Evolutionary conservation across 2,888 invertebrate genomes (phyloP).

Genomic region (Pyrocoelia pectoralis): DNA sequence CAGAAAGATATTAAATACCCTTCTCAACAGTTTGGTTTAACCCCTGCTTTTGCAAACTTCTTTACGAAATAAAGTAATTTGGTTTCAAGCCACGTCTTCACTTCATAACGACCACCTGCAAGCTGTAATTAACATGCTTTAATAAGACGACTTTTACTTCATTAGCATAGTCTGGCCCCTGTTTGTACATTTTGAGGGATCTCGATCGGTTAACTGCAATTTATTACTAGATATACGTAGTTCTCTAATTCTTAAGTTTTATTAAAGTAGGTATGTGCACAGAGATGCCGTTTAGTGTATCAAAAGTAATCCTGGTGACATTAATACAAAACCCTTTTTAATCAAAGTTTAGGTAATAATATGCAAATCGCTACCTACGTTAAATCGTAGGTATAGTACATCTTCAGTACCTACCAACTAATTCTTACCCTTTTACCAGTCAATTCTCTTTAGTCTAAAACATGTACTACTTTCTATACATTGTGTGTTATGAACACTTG

Average conservation of each 20-base stretch:
- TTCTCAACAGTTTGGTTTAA: conserved; percentile 27
- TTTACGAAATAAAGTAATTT: conserved; percentile 38
- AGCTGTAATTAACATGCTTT: conserved; percentile 44
- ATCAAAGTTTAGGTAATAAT: background rate
- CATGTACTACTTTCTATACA: background rate
- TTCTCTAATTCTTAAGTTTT: background rate
- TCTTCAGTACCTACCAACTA: conserved; percentile 13
- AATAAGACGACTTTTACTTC: conserved; percentile 40
- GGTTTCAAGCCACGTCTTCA: conserved; percentile 44
- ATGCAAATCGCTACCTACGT: background rate
- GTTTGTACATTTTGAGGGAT: conserved; percentile 27
- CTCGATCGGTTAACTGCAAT: conserved; percentile 13
- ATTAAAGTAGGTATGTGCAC: background rate
- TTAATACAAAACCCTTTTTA: background rate
- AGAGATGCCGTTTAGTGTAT: too few relatives aligned
- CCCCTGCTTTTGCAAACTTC: conserved; percentile 25
- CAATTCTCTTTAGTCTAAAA: background rate
- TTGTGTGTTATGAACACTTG: conserved; percentile 19
- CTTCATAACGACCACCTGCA: conserved; percentile 44
- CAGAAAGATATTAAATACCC: conserved; percentile 24
- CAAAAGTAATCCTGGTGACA: background rate
- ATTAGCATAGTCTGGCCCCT: conserved; percentile 36
- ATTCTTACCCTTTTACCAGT: conserved; percentile 20
- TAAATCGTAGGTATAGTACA: conserved; percentile 1
- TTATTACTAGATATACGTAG: background rate